These are phyloP conservation scores for Stictonetta naevosa DNA, from an alignment of 2,113 vertebrate species.

Conservation along the genomic window DNA sequence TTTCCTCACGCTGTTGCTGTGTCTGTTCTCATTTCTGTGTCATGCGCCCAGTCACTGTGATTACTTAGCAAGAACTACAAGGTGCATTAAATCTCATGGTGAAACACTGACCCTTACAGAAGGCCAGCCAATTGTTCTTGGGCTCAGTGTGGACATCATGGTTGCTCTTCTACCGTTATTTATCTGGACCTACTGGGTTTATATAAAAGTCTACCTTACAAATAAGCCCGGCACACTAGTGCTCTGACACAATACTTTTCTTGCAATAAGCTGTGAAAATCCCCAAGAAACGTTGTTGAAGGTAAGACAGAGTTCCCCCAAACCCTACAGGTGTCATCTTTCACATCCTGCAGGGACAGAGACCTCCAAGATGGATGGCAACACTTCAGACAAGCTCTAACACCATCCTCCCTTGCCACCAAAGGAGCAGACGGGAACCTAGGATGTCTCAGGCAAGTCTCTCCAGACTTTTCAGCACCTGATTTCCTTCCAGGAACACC, in stretches of 20 bases:
- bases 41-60: not conserved
- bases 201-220: not conserved
- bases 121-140: not conserved
- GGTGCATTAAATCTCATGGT: not conserved
- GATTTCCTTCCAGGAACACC: not conserved
- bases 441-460: fast-evolving
- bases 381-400: not conserved
- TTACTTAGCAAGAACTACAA: not conserved
- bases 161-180: not conserved
- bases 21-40: not conserved
- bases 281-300: fast-evolving
- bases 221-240: not conserved
- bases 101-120: not conserved
- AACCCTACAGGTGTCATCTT: not conserved
- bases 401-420: not conserved
- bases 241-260: not conserved
- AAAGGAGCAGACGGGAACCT: not conserved
- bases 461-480: not conserved
- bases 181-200: not conserved
- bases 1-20: not conserved
- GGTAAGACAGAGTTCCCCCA: not conserved
- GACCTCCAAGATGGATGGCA: not conserved
- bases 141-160: not conserved
- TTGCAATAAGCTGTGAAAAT: not conserved
- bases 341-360: not conserved